A percentile compares a stretch with the other conserved stretches of the same genome.
These are phyloP conservation scores for Cerastoderma edule DNA, from an alignment of 2,888 invertebrate species.

Conservation along the genomic window DNA sequence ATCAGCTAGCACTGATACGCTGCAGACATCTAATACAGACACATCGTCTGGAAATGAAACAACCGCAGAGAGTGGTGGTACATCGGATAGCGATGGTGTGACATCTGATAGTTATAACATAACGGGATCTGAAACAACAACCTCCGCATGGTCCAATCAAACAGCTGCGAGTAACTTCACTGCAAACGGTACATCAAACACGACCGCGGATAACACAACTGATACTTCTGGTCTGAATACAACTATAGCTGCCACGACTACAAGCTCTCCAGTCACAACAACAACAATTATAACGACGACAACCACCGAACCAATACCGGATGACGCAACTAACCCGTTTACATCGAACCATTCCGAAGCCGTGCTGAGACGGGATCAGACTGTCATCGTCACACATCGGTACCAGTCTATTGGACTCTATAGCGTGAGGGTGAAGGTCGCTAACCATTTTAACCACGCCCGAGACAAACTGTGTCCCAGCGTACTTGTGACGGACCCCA, in stretches of 20 bases:
- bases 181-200: neutral
- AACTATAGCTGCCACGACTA: slow-evolving; percentile 17
- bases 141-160: slow-evolving; percentile 5
- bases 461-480: slow-evolving; percentile 75
- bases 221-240: neutral
- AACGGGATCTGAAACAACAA: too few species aligned
- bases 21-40: too few species aligned
- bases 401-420: slow-evolving; percentile 69
- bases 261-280: slow-evolving; percentile 32
- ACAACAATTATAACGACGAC: slow-evolving; percentile 42
- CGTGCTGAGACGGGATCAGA: slow-evolving; percentile 51
- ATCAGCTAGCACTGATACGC: too few species aligned
- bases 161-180: slow-evolving; percentile 2
- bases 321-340: slow-evolving; percentile 46
- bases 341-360: slow-evolving; percentile 53
- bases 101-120: too few species aligned
- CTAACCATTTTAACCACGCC: slow-evolving; percentile 73
- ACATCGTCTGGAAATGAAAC: too few species aligned
- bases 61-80: too few species aligned
- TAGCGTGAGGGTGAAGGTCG: slow-evolving; percentile 67
- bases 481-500: slow-evolving; percentile 67
- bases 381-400: slow-evolving; percentile 65
- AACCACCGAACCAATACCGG: slow-evolving; percentile 51
- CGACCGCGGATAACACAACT: neutral
- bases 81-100: too few species aligned